Conservation (phyloP, 2,888 invertebrate genomes). For the Leptinotarsa haldemani region DNA sequence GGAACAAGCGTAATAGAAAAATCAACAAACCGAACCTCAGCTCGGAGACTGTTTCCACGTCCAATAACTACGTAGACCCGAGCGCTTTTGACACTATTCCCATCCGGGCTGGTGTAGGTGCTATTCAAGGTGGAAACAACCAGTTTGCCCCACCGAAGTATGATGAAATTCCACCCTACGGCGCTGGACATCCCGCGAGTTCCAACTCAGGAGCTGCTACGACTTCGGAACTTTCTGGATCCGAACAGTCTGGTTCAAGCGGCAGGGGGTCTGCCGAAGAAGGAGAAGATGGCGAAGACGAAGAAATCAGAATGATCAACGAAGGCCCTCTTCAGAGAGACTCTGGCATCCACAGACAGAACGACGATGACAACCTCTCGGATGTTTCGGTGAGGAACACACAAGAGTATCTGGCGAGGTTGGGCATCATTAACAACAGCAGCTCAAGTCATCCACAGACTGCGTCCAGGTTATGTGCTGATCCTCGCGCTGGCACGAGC, state of each 20-base stretch:
- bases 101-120: slow-evolving; percentile 75
- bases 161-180: slow-evolving; percentile 90
- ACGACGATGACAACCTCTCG: slow-evolving; percentile 79
- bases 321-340: slow-evolving; percentile 87
- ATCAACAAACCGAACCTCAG: slow-evolving; percentile 79
- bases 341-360: slow-evolving; percentile 73
- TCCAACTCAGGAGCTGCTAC: slow-evolving; percentile 84
- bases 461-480: slow-evolving; percentile 76
- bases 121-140: slow-evolving; percentile 62
- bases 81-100: slow-evolving; percentile 92
- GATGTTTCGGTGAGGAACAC: slow-evolving; percentile 94
- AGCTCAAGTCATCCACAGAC: slow-evolving; percentile 73
- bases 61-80: slow-evolving; percentile 88
- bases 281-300: slow-evolving; percentile 92
- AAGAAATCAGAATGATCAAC: slow-evolving; percentile 97
- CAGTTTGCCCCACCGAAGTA: slow-evolving; percentile 93
- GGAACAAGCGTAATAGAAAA: slow-evolving; percentile 83
- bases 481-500: slow-evolving; percentile 71
- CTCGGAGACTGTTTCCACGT: slow-evolving; percentile 80
- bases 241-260: slow-evolving; percentile 95
- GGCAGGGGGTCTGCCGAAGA: slow-evolving; percentile 97
- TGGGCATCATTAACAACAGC: slow-evolving; percentile 90
- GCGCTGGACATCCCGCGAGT: slow-evolving; percentile 76
- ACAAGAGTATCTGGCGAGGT: slow-evolving; percentile 92
- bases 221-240: slow-evolving; percentile 92